Evolutionary conservation across 2,888 invertebrate genomes (phyloP), one percentile per base, ranked within the genome.

Genomic region (Sesia apiformis): DNA sequence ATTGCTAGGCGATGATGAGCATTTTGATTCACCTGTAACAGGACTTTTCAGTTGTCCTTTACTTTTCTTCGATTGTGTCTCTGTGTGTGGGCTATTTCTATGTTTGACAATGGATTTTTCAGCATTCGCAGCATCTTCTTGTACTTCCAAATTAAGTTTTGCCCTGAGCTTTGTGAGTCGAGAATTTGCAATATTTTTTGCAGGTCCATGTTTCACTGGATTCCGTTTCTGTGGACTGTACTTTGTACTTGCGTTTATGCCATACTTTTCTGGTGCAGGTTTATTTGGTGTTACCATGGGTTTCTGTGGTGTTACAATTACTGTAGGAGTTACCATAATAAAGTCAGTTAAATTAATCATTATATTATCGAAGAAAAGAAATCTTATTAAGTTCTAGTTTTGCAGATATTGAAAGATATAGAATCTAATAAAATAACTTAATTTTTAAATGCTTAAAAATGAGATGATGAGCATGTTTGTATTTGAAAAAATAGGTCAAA

Each of bases 181-280:
- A 38, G 74, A 60, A 55, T 72, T 83, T 1, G 87, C 86, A 55
- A 70, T 58, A 57, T 84, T 85, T 68, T 80, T 84, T 4, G 64
- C 56, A 7, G 68, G 69, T 49, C 58, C 46, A n/a, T 52, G 52
- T 55, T 46, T 46, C 5, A 8, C 46, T 46, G 23, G n/a, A 23
- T 46, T n/a, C 46, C 46, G 8, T 8, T 46, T 46, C 4, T 8
- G 23, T 8, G 46, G n/a, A 4, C 4, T n/a, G n/a, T 23, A 23
- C 7, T n/a, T 8, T 46, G 46, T 6, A 46, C 8, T 7, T 6
- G n/a, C 3, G 8, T 46, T 8, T 46, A 23, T n/a, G 46, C 46
- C 7, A 1, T 4, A 4, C 23, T 46, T 46, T 4, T 46, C 3
- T 23, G 6, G 46, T 46, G 46, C 46, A n/a, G 7, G 23, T 46